Conservation (phyloP, 2,797 vertebrate species). For the Potorous gilbertii region DNA sequence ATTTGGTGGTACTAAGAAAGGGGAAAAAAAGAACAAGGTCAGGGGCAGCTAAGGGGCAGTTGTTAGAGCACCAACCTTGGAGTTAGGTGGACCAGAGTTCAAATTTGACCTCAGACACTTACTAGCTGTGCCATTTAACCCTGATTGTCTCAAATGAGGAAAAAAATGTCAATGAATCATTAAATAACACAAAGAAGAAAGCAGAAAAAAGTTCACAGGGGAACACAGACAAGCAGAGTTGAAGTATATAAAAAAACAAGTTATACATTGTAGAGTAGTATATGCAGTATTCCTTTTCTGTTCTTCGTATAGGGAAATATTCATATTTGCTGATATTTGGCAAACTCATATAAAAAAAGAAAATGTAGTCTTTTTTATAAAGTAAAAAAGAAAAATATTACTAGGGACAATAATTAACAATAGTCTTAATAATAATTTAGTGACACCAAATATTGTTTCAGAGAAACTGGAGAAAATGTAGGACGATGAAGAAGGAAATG, state of each 20-base stretch:
- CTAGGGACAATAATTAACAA: too few relatives aligned
- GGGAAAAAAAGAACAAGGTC: neutral
- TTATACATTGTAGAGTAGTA: neutral
- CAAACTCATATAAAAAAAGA: neutral
- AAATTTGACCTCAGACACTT: too few relatives aligned
- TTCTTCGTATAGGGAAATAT: neutral
- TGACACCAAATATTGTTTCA: neutral
- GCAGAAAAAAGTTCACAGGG: neutral
- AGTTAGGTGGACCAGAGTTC: too few relatives aligned
- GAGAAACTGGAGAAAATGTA: neutral
- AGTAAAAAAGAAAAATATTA: neutral
- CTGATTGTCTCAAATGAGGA: too few relatives aligned
- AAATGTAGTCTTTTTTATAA: too few relatives aligned
- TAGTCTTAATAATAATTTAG: too few relatives aligned
- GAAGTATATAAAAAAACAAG: neutral
- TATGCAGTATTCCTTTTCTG: neutral
- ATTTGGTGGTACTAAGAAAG: neutral
- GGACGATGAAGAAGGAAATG: neutral
- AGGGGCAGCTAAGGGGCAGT: too few relatives aligned
- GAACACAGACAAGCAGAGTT: neutral
- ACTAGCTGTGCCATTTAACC: too few relatives aligned
- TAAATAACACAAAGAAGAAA: neutral
- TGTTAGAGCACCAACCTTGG: too few relatives aligned
- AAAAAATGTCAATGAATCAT: neutral
- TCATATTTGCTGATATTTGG: neutral